A percentile compares a stretch with the other conserved stretches of the same genome.
phyloP scores from a whole-genome alignment of 2,797 vertebrate species.

The Glyptemys insculpta region DNA sequence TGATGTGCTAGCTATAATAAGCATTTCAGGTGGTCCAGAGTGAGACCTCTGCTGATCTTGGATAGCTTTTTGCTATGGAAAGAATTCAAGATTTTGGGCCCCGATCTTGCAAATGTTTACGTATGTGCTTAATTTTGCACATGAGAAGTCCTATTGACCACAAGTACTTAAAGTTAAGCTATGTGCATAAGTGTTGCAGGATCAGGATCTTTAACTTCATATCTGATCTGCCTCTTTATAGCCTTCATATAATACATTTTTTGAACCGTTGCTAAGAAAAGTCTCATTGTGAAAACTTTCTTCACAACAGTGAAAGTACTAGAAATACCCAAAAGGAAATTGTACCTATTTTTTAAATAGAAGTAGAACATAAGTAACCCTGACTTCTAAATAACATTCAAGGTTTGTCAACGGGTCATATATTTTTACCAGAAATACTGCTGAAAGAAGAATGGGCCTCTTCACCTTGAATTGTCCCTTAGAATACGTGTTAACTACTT shows the following conservation, averaged over 20 bases:
- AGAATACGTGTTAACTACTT: no score
- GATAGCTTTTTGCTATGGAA: conserved; percentile 42
- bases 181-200: not conserved
- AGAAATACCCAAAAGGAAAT: not conserved
- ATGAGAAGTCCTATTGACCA: not conserved
- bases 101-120: conserved; percentile 9
- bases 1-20: not conserved
- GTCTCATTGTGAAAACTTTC: not conserved
- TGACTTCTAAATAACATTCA: no score
- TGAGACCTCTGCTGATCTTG: not conserved
- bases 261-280: conserved; percentile 23
- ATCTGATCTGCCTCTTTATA: not conserved
- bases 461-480: no score
- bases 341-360: not conserved
- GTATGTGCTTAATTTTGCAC: conserved; percentile 32
- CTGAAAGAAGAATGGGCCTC: no score
- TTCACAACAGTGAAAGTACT: not conserved
- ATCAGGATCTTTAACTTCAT: not conserved
- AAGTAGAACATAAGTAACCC: no score
- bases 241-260: not conserved
- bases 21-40: conserved; percentile 2
- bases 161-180: not conserved
- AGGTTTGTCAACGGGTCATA: no score
- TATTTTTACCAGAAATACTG: no score
- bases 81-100: conserved; percentile 41